Evolutionary conservation across 2,888 invertebrate species (phyloP).

Genomic region (Drosophila monieri): DNA sequence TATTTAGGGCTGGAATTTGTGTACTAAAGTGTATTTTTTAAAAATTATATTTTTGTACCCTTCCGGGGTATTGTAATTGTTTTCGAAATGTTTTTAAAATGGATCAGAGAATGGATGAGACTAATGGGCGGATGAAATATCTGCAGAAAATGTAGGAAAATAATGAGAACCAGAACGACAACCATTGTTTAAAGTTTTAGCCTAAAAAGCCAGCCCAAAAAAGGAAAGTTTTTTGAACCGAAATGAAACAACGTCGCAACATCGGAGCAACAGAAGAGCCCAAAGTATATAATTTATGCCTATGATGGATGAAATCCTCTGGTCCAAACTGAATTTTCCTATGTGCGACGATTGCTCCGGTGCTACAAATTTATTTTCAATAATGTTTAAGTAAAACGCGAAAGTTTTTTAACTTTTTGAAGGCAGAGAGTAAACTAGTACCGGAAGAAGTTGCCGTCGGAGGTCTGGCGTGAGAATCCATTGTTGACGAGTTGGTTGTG

Average conservation of each 20-base stretch:
- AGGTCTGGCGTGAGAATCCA: conserved; percentile 91
- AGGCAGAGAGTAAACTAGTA: conserved; percentile 85
- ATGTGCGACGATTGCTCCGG: conserved; percentile 12
- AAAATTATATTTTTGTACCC: neutral
- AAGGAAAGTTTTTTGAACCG: too few relatives aligned
- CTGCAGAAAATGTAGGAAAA: too few relatives aligned
- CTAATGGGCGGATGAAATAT: too few relatives aligned
- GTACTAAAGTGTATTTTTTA: neutral
- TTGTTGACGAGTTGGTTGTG: conserved; percentile 92
- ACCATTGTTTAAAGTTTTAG: too few relatives aligned
- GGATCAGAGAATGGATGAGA: too few relatives aligned
- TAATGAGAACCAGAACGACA: too few relatives aligned
- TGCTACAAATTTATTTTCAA: conserved; percentile 22
- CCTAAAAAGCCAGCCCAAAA: too few relatives aligned
- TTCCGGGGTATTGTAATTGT: neutral
- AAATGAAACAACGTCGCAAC: neutral
- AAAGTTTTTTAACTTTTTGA: conserved; percentile 5
- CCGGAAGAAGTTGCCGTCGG: conserved; percentile 89
- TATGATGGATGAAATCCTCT: neutral
- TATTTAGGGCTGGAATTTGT: neutral
- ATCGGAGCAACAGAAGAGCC: neutral
- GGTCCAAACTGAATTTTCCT: neutral
- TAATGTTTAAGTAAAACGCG: conserved; percentile 11
- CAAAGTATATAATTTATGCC: neutral
- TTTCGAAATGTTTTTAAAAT: neutral